phyloP scores from a whole-genome alignment of 2,888 invertebrate species.

The Papilio gigon region DNA sequence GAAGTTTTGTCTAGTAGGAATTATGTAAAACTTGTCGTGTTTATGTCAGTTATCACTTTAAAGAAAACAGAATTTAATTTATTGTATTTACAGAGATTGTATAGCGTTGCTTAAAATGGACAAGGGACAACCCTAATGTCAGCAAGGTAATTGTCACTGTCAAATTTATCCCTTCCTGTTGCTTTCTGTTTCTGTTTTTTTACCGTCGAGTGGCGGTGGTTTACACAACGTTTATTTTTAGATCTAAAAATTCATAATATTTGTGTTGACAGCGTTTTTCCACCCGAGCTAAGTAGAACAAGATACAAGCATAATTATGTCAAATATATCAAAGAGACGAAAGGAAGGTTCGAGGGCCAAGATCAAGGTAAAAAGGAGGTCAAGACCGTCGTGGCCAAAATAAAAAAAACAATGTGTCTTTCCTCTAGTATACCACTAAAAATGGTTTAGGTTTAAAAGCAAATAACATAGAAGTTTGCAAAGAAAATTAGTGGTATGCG shows the following conservation, averaged over 20 bases:
- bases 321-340: slow-evolving; percentile 80
- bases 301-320: slow-evolving; percentile 61
- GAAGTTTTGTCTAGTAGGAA: too few species aligned
- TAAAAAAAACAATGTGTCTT: background rate
- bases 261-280: slow-evolving; percentile 38
- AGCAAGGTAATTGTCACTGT: background rate
- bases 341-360: slow-evolving; percentile 76
- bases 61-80: background rate
- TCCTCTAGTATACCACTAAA: slow-evolving; percentile 23
- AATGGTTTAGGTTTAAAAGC: background rate
- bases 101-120: background rate
- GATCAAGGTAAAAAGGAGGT: slow-evolving; percentile 79
- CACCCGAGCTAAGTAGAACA: slow-evolving; percentile 17
- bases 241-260: slow-evolving; percentile 39
- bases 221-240: slow-evolving; percentile 35
- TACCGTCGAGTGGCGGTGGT: slow-evolving; percentile 34
- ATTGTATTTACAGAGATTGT: background rate
- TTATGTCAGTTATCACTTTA: background rate
- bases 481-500: background rate
- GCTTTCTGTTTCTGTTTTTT: slow-evolving; percentile 22
- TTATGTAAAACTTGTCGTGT: too few species aligned
- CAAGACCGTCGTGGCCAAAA: slow-evolving; percentile 50
- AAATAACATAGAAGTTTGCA: background rate
- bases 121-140: background rate
- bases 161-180: slow-evolving; percentile 30